A percentile compares a stretch with the other conserved stretches of the same genome.
Evolutionary conservation across 2,888 invertebrate species (phyloP).

Genomic region (Drosophila mercatorum): DNA sequence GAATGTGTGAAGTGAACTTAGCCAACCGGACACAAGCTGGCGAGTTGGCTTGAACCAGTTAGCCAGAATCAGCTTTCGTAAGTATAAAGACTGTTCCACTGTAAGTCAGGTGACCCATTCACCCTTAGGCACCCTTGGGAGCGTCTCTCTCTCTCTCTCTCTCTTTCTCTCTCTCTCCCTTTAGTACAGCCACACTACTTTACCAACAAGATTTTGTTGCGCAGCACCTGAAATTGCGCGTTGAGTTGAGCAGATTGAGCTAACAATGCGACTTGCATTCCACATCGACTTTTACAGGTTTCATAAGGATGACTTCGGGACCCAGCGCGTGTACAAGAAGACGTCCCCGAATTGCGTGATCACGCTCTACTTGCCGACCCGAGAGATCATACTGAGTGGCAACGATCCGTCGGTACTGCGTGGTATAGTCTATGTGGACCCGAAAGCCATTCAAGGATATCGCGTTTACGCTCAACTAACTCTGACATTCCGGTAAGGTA

Average conservation of each 20-base stretch:
- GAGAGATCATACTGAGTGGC: slow-evolving; percentile 91
- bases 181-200: slow-evolving; percentile 7
- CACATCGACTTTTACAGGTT: slow-evolving; percentile 39
- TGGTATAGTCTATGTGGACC: slow-evolving; percentile 96
- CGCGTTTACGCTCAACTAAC: slow-evolving; percentile 94
- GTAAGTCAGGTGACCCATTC: background rate
- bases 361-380: slow-evolving; percentile 92
- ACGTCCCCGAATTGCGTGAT: slow-evolving; percentile 93
- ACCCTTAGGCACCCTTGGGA: background rate
- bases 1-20: background rate
- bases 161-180: no score
- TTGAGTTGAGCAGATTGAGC: background rate
- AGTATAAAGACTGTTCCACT: background rate
- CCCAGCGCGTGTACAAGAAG: slow-evolving; percentile 92
- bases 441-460: slow-evolving; percentile 91
- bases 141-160: background rate
- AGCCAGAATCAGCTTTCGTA: background rate
- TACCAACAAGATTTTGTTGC: slow-evolving; percentile 11
- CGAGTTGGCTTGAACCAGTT: background rate
- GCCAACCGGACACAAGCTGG: background rate
- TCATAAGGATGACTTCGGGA: slow-evolving; percentile 80
- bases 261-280: background rate
- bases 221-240: slow-evolving; percentile 2
- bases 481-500: slow-evolving; percentile 93
- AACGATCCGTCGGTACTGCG: slow-evolving; percentile 91